A percentile compares a stretch with the other conserved stretches of the same genome.
Conservation (phyloP, 2,797 vertebrate species). For the Rhyacichthys aspro region DNA sequence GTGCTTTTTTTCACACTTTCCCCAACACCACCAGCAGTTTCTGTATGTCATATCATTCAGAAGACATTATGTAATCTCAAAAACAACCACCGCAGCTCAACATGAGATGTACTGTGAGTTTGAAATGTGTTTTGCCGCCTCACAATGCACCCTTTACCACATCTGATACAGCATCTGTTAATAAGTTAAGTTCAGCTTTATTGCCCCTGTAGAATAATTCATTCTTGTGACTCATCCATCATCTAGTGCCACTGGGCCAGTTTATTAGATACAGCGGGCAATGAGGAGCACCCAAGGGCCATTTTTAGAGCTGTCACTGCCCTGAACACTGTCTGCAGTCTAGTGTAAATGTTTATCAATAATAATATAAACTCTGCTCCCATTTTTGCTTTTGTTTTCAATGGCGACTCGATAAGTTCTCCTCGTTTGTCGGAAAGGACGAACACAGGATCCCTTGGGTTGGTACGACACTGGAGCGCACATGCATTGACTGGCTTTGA, state of each 20-base stretch:
- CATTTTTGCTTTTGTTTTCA: slow-evolving; percentile 43
- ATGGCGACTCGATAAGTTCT: slow-evolving; percentile 65
- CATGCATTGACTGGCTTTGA: slow-evolving; percentile 26
- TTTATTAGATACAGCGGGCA: not conserved
- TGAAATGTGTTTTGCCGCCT: too few relatives aligned
- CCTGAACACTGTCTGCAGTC: too few relatives aligned
- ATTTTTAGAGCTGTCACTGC: not conserved
- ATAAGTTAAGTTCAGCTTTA: not conserved
- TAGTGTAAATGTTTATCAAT: not conserved
- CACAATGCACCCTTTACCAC: too few relatives aligned
- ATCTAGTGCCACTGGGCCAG: not conserved
- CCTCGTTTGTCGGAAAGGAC: slow-evolving; percentile 63
- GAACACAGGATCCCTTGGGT: slow-evolving; percentile 51
- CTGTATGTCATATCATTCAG: not conserved
- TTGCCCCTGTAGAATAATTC: not conserved
- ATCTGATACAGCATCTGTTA: too few relatives aligned
- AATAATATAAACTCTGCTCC: slow-evolving; percentile 7
- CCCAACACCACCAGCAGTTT: not conserved
- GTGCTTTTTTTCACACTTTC: not conserved
- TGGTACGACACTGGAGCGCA: slow-evolving; percentile 29
- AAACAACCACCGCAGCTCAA: not conserved
- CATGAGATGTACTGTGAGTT: too few relatives aligned
- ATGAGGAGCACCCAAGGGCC: not conserved
- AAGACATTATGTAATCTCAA: not conserved
- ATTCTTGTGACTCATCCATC: not conserved